Base-by-base conservation (phyloP, 2,888 invertebrate species). In the Epinotia demarniana region DNA sequence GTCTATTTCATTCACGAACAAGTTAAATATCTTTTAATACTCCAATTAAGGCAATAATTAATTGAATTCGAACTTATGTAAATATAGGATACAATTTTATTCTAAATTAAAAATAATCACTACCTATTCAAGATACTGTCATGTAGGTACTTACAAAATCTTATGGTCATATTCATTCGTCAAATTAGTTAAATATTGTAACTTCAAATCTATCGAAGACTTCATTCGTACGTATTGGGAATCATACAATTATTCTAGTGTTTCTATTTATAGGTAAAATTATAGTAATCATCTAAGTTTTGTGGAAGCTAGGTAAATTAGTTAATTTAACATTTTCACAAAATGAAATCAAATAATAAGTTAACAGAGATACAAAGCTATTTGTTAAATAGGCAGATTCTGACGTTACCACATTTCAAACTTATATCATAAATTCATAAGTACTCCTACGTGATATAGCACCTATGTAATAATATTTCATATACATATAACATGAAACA, bases 61-160 rank as follows among this genome's bases (percentile, higher is more conserved):
- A 74, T 53, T 33, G 46, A 74, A 70, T 70, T 70, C 60, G 63
- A 64, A 64, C 19, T 63, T 64, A 49, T 49, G 19, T 60, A 70
- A 43, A 66, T 39, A 39, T 75, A 49, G 27, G 9, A 49, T 68
- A 33, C 46, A 33, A 12, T 16, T n/a, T n/a, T 60, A 67, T 73
- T 16, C 39, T 18, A 60, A 23, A 55, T 19, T 70, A 63, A 46
- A 12, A 53, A 58, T 64, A 63, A 39, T 43, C 33, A 75, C 39
- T 72, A 27, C 23, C 23, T 27, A 78, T 57, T 75, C 61, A 72
- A 64, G 72, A 81, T 79, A 80, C 79, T 82, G 81, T 82, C 81
- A 81, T 82, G 81, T 76, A 64, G 78, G 79, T 78, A 80, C 72
- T 77, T 73, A 77, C 68, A 78, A 68, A 72, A 72, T 69, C 55